These are phyloP conservation scores for Diplazon laetatorius DNA, from an alignment of 2,888 invertebrate species.

Conservation along the genomic window DNA sequence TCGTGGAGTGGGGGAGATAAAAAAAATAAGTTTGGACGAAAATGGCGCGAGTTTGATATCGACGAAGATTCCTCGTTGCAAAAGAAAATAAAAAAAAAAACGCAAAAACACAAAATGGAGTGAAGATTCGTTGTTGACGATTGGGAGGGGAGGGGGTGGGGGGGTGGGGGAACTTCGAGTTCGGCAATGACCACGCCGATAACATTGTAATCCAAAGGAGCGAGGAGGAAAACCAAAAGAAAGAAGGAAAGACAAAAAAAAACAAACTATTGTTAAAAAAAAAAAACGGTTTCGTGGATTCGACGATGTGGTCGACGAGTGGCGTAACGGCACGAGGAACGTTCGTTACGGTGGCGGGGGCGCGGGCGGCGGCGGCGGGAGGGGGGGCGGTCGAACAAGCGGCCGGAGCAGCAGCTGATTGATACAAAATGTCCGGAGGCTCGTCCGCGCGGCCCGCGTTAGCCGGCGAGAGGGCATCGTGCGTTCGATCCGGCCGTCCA, in stretches of 20 bases:
- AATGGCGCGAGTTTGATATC: too few relatives aligned
- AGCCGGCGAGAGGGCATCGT: conserved; percentile 64
- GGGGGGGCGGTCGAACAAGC: conserved; percentile 49
- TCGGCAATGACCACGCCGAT: conserved; percentile 2
- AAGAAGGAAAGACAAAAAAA: background rate
- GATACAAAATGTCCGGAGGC: conserved; percentile 64
- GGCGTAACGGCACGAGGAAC: conserved; percentile 34
- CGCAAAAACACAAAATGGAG: too few relatives aligned
- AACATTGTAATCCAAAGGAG: conserved; percentile 50
- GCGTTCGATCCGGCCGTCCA: conserved; percentile 53
- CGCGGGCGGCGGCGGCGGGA: conserved; percentile 54
- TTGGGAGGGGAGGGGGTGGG: too few relatives aligned
- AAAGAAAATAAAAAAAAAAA: too few relatives aligned
- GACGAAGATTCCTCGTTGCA: too few relatives aligned
- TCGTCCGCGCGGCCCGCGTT: conserved; percentile 56
- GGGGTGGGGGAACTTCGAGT: too few relatives aligned
- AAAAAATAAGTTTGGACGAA: too few relatives aligned
- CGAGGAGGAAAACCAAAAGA: conserved; percentile 48
- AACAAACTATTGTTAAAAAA: background rate
- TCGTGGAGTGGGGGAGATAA: too few relatives aligned
- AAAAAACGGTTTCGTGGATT: background rate
- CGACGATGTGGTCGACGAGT: background rate
- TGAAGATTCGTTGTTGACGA: too few relatives aligned
- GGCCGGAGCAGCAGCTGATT: conserved; percentile 63
- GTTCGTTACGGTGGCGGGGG: conserved; percentile 32